Evolutionary conservation across 2,797 vertebrate species (phyloP), one percentile per base, ranked within the genome.

Genomic region (Spheniscus humboldti): DNA sequence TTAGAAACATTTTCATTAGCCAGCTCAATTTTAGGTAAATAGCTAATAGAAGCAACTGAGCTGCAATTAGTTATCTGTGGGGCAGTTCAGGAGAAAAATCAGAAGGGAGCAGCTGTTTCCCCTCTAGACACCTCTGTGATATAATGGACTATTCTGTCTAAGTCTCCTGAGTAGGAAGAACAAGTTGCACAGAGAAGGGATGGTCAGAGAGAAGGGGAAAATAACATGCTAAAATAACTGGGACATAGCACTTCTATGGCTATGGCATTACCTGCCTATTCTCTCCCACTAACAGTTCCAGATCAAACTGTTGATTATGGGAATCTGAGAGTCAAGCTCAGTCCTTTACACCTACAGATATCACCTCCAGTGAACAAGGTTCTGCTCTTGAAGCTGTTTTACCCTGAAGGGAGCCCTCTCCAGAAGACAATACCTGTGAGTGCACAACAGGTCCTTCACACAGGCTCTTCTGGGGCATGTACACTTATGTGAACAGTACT

Each of bases 1-100:
- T 98, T 98, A 97, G 98, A 98, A 98, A 94, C 96, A 98, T 96
- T 97, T 97, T 98, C 96, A 97, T 97, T 98, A 97, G 97, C 96
- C 93, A 97, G 91, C 84, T 95, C 96, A 94, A 94, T 97, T 97
- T 97, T 93, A 95, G 97, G 92, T 97, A 97, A 98, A 96, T 94
- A 96, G 92, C 97, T 98, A 98, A 98, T 96, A 97, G 96, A 97
- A 97, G 92, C 90, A 96, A 98, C 96, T 93, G 92, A 59, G 75
- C 84, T 92, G 92, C 96, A 93, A 97, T 97, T 97, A 97, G 91
- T 97, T 97, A 98, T 92, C 96, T 97, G 97, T 96, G 93, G 97
- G 96, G 96, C 92, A 94, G 89, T 92, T 93, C 75, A 73, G 83
- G 63, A 95, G 78, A 93, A 97, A 64, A 79, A 91, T 86, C 94